These are phyloP conservation scores for Mallateleia sp. DNA, from an alignment of 2,888 invertebrate genomes.

Conservation along the genomic window DNA sequence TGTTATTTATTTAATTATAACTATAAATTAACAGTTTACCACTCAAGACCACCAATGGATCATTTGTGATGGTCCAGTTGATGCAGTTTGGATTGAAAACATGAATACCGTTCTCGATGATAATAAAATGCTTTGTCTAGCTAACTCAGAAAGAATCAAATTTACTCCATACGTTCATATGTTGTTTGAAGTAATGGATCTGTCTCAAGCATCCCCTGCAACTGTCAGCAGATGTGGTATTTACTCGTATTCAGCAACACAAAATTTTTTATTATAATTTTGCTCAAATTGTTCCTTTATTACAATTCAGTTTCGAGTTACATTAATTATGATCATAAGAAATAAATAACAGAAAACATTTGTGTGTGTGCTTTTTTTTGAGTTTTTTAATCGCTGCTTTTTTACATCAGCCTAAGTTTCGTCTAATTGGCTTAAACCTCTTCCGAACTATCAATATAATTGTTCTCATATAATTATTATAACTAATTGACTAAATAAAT, in stretches of 20 bases:
- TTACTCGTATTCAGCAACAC: neutral
- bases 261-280: too few species aligned
- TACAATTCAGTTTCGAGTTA: too few species aligned
- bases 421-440: too few species aligned
- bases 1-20: constrained; percentile 1
- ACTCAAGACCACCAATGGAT: constrained; percentile 96
- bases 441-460: too few species aligned
- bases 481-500: too few species aligned
- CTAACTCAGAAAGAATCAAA: constrained; percentile 97
- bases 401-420: too few species aligned
- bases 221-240: constrained; percentile 93
- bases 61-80: constrained; percentile 97
- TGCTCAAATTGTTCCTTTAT: too few species aligned
- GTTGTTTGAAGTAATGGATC: constrained; percentile 95
- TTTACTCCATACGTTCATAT: constrained; percentile 97
- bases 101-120: constrained; percentile 98
- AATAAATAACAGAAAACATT: too few species aligned
- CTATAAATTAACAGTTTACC: constrained; percentile 85
- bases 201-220: constrained; percentile 97
- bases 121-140: constrained; percentile 97
- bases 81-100: constrained; percentile 98
- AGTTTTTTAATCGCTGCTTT: too few species aligned
- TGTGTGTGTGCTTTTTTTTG: too few species aligned
- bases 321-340: too few species aligned
- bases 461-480: too few species aligned